These are phyloP conservation scores for Tenthredo mesomela DNA, from an alignment of 2,888 invertebrate species.

Conservation along the genomic window DNA sequence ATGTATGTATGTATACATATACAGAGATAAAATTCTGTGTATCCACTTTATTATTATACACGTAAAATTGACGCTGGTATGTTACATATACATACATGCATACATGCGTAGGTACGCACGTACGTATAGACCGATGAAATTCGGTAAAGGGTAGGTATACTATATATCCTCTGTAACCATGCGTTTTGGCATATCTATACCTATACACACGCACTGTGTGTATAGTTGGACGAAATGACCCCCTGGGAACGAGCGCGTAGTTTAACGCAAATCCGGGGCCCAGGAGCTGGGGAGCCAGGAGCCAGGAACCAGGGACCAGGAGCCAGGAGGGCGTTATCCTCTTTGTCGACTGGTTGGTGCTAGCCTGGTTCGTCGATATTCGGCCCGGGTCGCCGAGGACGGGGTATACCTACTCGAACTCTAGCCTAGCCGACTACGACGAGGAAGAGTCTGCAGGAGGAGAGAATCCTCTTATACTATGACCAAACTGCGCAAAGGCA, in stretches of 20 bases:
- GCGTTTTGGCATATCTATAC: neutral
- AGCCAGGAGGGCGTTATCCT: conserved; percentile 43
- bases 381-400: conserved; percentile 45
- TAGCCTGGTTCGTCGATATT: conserved; percentile 33
- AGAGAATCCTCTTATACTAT: neutral
- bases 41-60: conserved; percentile 24
- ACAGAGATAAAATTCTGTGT: neutral
- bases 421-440: neutral
- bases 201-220: neutral
- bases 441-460: neutral
- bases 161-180: neutral
- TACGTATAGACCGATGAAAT: neutral
- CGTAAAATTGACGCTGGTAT: neutral
- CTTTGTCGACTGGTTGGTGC: neutral
- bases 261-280: neutral
- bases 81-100: no score
- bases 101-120: no score
- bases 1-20: no score
- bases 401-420: neutral
- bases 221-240: neutral
- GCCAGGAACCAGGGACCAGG: conserved; percentile 1
- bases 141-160: neutral
- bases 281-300: conserved; percentile 14
- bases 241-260: neutral
- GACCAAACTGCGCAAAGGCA: neutral